These are phyloP conservation scores for Hippocampus abdominalis DNA, from an alignment of 2,113 vertebrate species.

Conservation along the genomic window DNA sequence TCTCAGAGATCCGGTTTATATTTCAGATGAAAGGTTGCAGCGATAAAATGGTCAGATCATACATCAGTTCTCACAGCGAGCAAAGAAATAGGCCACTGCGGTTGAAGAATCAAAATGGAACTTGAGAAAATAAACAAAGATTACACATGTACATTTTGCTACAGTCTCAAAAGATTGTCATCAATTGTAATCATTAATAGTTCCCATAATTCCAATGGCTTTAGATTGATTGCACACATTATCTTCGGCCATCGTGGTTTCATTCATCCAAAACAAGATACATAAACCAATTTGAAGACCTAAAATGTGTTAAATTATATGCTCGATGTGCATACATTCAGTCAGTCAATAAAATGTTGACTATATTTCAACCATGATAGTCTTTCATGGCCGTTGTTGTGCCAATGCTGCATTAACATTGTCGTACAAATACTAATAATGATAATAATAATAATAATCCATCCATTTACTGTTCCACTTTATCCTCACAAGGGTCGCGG, in stretches of 20 bases:
- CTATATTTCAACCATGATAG: not conserved
- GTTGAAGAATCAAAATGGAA: slow-evolving; percentile 7
- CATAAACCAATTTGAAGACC: not conserved
- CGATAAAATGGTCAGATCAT: not conserved
- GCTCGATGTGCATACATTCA: not conserved
- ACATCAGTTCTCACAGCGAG: not conserved
- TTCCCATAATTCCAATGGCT: not conserved
- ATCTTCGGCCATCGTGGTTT: slow-evolving; percentile 9
- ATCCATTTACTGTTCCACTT: too few species aligned
- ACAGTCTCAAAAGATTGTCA: slow-evolving; percentile 12
- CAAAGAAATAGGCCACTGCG: slow-evolving; percentile 1
- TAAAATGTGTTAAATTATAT: not conserved
- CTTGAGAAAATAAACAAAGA: slow-evolving; percentile 5
- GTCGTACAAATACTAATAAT: not conserved
- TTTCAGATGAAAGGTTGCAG: not conserved
- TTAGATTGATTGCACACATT: slow-evolving; percentile 5
- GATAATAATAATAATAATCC: too few species aligned
- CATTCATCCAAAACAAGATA: not conserved
- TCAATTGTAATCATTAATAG: slow-evolving; percentile 12
- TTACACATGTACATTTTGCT: slow-evolving; percentile 8
- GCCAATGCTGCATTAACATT: not conserved
- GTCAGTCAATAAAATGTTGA: too few species aligned
- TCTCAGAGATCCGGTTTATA: not conserved
- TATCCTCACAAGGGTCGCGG: too few species aligned
- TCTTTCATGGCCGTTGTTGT: not conserved